phyloP scores from a whole-genome alignment of 2,888 invertebrate genomes.

The Mylabris sibirica region DNA sequence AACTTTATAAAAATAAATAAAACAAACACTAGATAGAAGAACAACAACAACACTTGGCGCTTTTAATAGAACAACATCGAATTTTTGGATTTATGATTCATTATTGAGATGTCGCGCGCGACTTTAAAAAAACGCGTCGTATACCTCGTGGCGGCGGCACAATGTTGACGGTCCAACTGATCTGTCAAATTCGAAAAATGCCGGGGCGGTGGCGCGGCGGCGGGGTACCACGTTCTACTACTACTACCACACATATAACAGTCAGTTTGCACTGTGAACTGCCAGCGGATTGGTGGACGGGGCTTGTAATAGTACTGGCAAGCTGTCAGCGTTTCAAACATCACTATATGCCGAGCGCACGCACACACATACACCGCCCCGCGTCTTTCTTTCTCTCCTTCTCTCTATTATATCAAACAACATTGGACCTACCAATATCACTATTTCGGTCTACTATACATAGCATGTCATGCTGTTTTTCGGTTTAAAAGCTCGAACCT shows the following conservation, averaged over 20 bases:
- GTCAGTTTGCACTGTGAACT: slow-evolving; percentile 60
- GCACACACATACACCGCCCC: slow-evolving; percentile 53
- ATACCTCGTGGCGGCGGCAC: slow-evolving; percentile 48
- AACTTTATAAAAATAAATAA: not conserved
- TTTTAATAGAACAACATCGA: not conserved
- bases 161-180: slow-evolving; percentile 44
- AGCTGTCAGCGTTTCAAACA: slow-evolving; percentile 64
- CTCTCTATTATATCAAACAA: slow-evolving; percentile 34
- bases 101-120: no score
- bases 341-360: slow-evolving; percentile 61
- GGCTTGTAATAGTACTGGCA: slow-evolving; percentile 62
- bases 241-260: no score
- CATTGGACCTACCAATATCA: slow-evolving; percentile 26
- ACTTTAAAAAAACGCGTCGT: slow-evolving; percentile 48
- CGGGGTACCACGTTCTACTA: slow-evolving; percentile 48
- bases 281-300: slow-evolving; percentile 60
- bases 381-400: slow-evolving; percentile 45
- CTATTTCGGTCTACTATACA: slow-evolving; percentile 39
- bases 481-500: slow-evolving; percentile 57
- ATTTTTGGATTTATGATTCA: no score
- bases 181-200: slow-evolving; percentile 51
- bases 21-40: slow-evolving; percentile 16
- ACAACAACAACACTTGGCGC: slow-evolving; percentile 12
- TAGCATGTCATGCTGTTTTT: slow-evolving; percentile 53
- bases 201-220: slow-evolving; percentile 27